Evolutionary conservation across 1,140 invertebrate genomes (phyloP).

Genomic region (Tetramorium parvispinum): DNA sequence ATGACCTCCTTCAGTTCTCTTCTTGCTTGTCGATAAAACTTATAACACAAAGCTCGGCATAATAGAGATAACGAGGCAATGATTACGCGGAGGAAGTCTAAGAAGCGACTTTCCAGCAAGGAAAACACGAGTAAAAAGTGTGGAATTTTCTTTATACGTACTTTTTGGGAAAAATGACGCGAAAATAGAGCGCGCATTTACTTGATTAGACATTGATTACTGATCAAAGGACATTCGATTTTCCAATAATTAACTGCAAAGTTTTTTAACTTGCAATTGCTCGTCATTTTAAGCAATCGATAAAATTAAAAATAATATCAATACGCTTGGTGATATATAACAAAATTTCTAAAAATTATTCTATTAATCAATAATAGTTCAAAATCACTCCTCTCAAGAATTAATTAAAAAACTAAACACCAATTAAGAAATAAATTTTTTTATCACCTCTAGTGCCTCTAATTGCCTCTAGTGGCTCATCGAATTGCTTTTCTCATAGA

Average conservation of each 20-base stretch:
- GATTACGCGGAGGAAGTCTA: slow-evolving; percentile 8
- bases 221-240: background rate
- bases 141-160: background rate
- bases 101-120: background rate
- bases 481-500: background rate
- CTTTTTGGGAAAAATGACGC: background rate
- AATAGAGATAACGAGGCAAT: slow-evolving; percentile 8
- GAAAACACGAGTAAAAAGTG: background rate
- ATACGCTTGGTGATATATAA: background rate
- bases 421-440: background rate
- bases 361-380: background rate
- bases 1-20: background rate
- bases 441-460: too few species aligned
- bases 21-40: background rate
- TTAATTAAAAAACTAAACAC: background rate
- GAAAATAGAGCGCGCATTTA: background rate
- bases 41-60: background rate
- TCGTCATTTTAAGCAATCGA: background rate
- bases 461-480: too few species aligned
- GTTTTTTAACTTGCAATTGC: background rate
- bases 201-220: background rate
- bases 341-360: background rate
- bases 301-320: background rate
- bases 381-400: background rate
- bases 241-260: slow-evolving; percentile 17